Evolutionary conservation across 1,140 invertebrate species (phyloP).

Genomic region (Lepidurus arcticus): DNA sequence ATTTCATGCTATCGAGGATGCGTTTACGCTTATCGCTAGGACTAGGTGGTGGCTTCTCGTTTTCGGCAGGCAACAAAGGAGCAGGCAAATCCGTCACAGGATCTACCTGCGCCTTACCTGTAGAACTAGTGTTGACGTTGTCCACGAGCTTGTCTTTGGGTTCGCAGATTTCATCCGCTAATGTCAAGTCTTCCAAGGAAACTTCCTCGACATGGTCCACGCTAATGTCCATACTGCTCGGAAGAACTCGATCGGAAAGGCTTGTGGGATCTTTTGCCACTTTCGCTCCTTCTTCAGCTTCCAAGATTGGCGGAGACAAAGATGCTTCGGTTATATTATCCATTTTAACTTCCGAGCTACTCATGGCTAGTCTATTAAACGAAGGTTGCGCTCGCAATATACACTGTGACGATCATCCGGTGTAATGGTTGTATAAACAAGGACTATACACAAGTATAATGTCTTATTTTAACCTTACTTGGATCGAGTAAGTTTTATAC

Average conservation of each 20-base stretch:
- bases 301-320: not conserved
- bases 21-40: slow-evolving; percentile 29
- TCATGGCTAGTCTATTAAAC: not conserved
- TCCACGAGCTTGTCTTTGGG: not conserved
- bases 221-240: not conserved
- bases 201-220: not conserved
- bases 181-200: not conserved
- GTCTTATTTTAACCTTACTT: too few relatives aligned
- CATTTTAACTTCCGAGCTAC: not conserved
- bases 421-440: too few relatives aligned
- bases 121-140: not conserved
- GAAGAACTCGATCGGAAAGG: not conserved
- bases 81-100: not conserved
- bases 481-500: too few relatives aligned
- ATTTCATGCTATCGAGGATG: slow-evolving; percentile 33
- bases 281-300: not conserved
- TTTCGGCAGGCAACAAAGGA: not conserved
- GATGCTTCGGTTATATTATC: slow-evolving; percentile 1
- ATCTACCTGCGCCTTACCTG: not conserved
- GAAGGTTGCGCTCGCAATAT: too few relatives aligned
- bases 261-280: not conserved
- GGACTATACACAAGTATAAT: too few relatives aligned
- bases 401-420: too few relatives aligned
- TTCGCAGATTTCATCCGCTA: not conserved
- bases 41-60: not conserved